Evolutionary conservation across 2,113 vertebrate genomes (phyloP), one percentile per base, ranked within the genome.

Genomic region (Callipepla californica): DNA sequence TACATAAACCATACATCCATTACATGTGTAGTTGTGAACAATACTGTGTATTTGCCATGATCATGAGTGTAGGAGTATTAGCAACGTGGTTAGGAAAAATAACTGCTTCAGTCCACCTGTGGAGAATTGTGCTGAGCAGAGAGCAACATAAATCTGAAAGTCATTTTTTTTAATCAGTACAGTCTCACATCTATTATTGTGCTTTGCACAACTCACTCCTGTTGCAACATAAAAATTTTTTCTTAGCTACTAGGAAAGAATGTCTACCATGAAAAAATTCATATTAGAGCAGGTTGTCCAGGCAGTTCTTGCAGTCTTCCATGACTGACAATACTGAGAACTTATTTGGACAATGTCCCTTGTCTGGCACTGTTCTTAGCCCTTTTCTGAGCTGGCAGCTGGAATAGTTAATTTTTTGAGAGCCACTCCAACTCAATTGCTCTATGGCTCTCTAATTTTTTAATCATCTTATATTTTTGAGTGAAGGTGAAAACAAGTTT

Each of bases 371-470:
- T 80, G 45, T 86, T 77, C 30, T 51, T 28, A 61, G 11, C 14
- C 5, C 3, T 80, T 92, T 82, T 45, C 76, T 88, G 58, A 65
- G 19, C 21, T 28, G 21, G 3, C 55, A 10, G 13, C 45, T 76
- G 47, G 23, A 34, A 13, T 89, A 75, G 25, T 58, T 15, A 7
- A 58, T 14, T 7, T 53, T 59, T 42, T 67, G 44, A 65, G 38
- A 10, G 7, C 10, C 13, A 11, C 3, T 9, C 4, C 23, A 68
- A 1, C 1, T 62, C n/a, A 68, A 30, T 11, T 48, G 11, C 65
- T 89, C 20, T 40, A 23, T 26, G 5, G 9, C 12, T 16, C 4
- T n/a, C 11, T 47, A 34, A 30, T 20, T 40, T 83, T 63, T 67
- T 70, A 38, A 44, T 14, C 9, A 45, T 1, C 7, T 42, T 59